Evolutionary conservation across 2,113 vertebrate genomes (phyloP), one percentile per base, ranked within the genome.

Genomic region (Varanus komodoensis): DNA sequence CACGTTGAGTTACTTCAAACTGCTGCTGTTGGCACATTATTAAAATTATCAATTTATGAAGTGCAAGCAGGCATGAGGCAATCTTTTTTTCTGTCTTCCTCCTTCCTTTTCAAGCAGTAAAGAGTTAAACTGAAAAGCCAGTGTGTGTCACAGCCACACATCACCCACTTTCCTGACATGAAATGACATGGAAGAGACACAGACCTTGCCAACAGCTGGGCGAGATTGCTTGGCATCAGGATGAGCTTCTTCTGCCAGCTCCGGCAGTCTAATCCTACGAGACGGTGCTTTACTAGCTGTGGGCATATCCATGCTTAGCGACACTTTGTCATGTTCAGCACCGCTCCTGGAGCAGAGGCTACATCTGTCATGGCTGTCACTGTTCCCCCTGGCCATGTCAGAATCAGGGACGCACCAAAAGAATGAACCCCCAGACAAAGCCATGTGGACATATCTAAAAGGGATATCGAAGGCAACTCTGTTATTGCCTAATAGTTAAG

Each of bases 1-100:
- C 89, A 95, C 93, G 84, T 93, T 89, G 93, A 95, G 93, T 95
- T 92, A 96, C 82, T 95, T 93, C 93, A 94, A 97, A 92, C 88
- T 93, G 92, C 94, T 95, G 93, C 92, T 95, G 83, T 89, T 96
- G 95, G 96, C 93, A 93, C 92, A 86, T 96, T 96, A 97, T 96
- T 95, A 96, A 97, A 95, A 92, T 94, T 93, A 82, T 84, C 82
- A 83, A 87, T 91, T 95, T 93, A 95, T 91, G 74, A 67, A n/a
- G 0, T 61, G 38, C 48, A 93, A 87, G 50, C 89, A 91, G 92
- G 90, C 74, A 92, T 50, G 61, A 89, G 85, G 79, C 67, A 87
- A 83, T 73, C 84, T 94, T 83, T 57, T 27, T 34, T 79, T n/a
- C 71, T 34, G 64, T 34, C 38, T 86, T 9, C 6, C 64, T 21